Conservation (phyloP, 1,140 invertebrate genomes). For the Lepidurus apus region DNA sequence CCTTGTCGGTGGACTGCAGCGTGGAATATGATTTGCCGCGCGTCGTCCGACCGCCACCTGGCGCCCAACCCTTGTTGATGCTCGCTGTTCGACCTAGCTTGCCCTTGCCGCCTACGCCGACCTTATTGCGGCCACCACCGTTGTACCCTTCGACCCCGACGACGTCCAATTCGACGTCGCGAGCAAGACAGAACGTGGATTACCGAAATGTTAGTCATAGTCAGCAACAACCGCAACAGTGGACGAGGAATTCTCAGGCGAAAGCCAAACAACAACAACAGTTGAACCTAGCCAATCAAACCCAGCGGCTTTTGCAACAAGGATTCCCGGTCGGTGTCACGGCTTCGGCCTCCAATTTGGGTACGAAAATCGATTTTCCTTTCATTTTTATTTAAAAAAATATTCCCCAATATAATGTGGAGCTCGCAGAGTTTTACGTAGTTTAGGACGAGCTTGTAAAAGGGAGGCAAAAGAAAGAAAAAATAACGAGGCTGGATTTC, state of each 20-base stretch:
- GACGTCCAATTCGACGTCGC: conserved; percentile 7
- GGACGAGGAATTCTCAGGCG: conserved; percentile 22
- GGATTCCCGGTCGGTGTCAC: conserved; percentile 17
- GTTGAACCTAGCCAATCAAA: conserved; percentile 28
- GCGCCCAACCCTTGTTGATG: conserved; percentile 45
- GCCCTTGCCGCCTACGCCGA: conserved; percentile 19
- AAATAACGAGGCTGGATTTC: too few relatives aligned
- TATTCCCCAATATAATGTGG: background rate
- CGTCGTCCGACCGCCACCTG: conserved; percentile 70
- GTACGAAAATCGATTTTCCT: background rate
- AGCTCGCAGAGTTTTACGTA: too few relatives aligned
- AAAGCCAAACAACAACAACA: conserved; percentile 24
- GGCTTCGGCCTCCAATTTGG: background rate
- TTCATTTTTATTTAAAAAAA: background rate
- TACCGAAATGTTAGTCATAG: conserved; percentile 3
- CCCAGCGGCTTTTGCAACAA: conserved; percentile 5
- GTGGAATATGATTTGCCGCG: conserved; percentile 77
- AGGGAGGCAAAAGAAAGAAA: too few relatives aligned
- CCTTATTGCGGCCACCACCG: conserved; percentile 12
- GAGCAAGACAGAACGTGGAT: conserved; percentile 10
- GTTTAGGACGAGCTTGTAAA: too few relatives aligned
- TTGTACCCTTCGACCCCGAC: conserved; percentile 19
- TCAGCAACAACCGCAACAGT: conserved; percentile 22
- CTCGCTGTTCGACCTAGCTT: conserved; percentile 27
- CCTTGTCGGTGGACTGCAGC: conserved; percentile 74